Evolutionary conservation across 2,113 vertebrate genomes (phyloP).

Genomic region (Rhabdomys dilectus): DNA sequence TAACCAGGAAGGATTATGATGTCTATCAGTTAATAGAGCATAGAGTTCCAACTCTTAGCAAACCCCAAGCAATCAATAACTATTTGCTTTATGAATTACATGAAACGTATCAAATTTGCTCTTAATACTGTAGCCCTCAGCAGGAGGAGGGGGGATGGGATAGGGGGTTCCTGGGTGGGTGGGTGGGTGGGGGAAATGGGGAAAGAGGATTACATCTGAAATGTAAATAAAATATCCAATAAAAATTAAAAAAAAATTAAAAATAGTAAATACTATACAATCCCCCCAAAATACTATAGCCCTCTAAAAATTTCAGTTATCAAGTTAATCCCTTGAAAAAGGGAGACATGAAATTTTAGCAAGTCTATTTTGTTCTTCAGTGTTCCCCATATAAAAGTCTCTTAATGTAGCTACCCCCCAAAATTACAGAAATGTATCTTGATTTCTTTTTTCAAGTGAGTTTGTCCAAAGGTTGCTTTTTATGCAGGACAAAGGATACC

Average conservation of each 20-base stretch:
- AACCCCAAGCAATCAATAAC: not conserved
- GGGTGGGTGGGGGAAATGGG: too few species aligned
- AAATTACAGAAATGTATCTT: not conserved
- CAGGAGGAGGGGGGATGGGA: too few species aligned
- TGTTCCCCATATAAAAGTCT: not conserved
- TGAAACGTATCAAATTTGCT: slow-evolving; percentile 37
- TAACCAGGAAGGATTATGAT: slow-evolving; percentile 6
- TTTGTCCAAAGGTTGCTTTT: slow-evolving; percentile 29
- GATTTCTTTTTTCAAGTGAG: slow-evolving; percentile 3
- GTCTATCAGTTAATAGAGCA: slow-evolving; percentile 22
- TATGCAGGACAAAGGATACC: not conserved
- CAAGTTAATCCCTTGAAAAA: slow-evolving; percentile 19
- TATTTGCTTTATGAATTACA: slow-evolving; percentile 15
- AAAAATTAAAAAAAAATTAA: too few species aligned
- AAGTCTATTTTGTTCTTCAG: slow-evolving; percentile 13
- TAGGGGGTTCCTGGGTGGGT: too few species aligned
- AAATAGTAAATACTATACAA: too few species aligned
- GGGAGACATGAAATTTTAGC: slow-evolving; percentile 23
- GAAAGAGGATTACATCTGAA: too few species aligned
- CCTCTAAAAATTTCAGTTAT: not conserved
- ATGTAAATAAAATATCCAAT: too few species aligned
- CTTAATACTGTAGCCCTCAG: not conserved
- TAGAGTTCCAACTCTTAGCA: slow-evolving; percentile 25
- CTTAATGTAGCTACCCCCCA: not conserved
- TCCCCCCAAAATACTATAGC: not conserved